Conservation (phyloP, 2,888 invertebrate species). For the Lasioglossum calceatum region DNA sequence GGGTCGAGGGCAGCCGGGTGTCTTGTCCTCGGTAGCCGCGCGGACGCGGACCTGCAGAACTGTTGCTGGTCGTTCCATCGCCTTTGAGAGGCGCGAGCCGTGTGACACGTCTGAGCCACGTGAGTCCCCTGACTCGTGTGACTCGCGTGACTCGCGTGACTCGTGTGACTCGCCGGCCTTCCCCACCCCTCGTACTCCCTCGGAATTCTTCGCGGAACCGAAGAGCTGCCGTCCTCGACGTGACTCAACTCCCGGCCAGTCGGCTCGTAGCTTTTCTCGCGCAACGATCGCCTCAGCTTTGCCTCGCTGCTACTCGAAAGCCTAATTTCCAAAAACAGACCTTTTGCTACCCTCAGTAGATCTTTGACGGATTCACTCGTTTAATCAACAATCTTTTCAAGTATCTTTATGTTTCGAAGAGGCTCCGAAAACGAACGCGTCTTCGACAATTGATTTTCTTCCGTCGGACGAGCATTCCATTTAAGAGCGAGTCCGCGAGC, state of each 20-base stretch:
- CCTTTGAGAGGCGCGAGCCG: constrained; percentile 64
- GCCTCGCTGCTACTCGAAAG: constrained; percentile 73
- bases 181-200: constrained; percentile 77
- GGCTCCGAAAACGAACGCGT: neutral
- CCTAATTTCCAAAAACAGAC: constrained; percentile 30
- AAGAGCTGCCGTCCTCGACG: constrained; percentile 68
- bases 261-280: constrained; percentile 77
- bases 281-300: constrained; percentile 77
- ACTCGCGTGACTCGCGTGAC: constrained; percentile 56
- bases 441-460: constrained; percentile 5
- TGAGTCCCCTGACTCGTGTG: constrained; percentile 60
- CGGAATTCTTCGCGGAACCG: constrained; percentile 70
- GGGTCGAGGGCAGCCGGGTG: constrained; percentile 82
- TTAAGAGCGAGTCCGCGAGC: neutral
- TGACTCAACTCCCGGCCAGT: constrained; percentile 67
- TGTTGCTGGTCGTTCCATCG: constrained; percentile 84
- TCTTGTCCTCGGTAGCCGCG: constrained; percentile 88
- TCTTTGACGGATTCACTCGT: neutral
- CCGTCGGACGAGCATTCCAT: neutral
- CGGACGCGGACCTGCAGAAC: constrained; percentile 93
- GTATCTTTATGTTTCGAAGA: neutral
- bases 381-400: no score
- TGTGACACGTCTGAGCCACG: constrained; percentile 67
- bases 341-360: neutral
- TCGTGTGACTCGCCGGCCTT: constrained; percentile 63